Evolutionary conservation across 2,888 invertebrate genomes (phyloP), one percentile per base, ranked within the genome.

Genomic region (Cheilosia urbana): DNA sequence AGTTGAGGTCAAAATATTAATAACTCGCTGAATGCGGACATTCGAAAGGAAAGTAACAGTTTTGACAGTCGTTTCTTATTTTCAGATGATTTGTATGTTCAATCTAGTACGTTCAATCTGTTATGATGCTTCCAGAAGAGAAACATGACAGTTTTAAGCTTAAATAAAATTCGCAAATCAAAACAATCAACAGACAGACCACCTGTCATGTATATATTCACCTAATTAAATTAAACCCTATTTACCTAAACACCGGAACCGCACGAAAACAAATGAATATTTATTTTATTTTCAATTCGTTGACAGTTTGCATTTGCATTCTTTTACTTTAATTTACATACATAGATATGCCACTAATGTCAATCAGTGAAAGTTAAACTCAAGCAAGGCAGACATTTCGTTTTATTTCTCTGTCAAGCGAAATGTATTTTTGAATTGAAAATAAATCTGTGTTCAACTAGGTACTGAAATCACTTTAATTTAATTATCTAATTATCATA

Each of bases 321-420:
- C 37, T 30, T 19, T 65, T 66, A 4, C 42, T 42, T 49, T 7
- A 13, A 66, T 40, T 76, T 40, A 37, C 58, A 47, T 37, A 37
- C 4, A 37, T 24, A 58, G 47, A 57, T 45, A 21, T 58, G 66
- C 30, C 24, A 55, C 75, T 49, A 66, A 66, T 76, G 66, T 66
- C 75, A 76, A 58, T 66, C 66, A 76, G 75, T 76, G 75, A 76
- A 76, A 76, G 75, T 76, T 24, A 75, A 47, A 9, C 17, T 15
- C 11, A 15, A 15, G 5, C 15, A 34, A 37, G 15, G n/a, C 49
- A 71, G 13, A 3, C 34, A 34, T 34, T 34, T 34, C 45, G n/a
- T 37, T 55, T 47, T 13, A 47, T 47, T 47, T 47, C 19, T 9
- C 6, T 15, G 13, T 3, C 27, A 62, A 73, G 55, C 30, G 11